phyloP scores from a whole-genome alignment of 2,888 invertebrate genomes.

The Leucozona laternaria region DNA sequence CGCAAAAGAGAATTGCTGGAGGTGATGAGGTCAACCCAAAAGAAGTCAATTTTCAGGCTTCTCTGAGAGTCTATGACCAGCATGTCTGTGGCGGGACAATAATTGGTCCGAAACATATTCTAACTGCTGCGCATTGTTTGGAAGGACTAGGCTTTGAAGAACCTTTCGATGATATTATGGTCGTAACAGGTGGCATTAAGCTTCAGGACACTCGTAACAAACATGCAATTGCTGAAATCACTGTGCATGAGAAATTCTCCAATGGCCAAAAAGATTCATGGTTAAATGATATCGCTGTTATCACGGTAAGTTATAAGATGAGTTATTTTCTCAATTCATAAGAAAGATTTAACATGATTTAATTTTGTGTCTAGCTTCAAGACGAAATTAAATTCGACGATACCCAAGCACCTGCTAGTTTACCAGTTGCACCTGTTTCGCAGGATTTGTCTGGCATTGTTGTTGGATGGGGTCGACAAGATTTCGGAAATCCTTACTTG shows the following conservation, averaged over 20 bases:
- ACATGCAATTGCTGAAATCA: conserved; percentile 1
- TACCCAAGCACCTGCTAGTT: background rate
- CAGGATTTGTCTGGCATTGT: conserved; percentile 6
- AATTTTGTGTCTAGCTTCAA: background rate
- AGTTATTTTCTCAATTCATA: background rate
- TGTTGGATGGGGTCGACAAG: conserved; percentile 21
- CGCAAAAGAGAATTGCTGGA: conserved; percentile 5
- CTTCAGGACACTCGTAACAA: background rate
- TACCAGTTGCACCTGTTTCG: background rate
- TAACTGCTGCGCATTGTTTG: conserved; percentile 22
- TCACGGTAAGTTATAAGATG: background rate
- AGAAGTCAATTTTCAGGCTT: conserved; percentile 9
- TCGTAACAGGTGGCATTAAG: background rate
- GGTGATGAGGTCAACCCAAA: background rate
- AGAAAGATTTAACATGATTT: background rate
- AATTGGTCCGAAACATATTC: conserved; percentile 18
- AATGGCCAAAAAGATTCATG: background rate
- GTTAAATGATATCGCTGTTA: conserved; percentile 13
- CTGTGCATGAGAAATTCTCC: background rate
- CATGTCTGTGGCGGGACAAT: conserved; percentile 28
- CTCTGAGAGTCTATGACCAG: conserved; percentile 3
- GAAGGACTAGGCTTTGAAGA: background rate
- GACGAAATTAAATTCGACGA: conserved; percentile 6
- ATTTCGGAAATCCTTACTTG: background rate
- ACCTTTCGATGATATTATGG: background rate